Evolutionary conservation across 2,888 invertebrate species (phyloP).

Genomic region (Lumbricus terrestris): DNA sequence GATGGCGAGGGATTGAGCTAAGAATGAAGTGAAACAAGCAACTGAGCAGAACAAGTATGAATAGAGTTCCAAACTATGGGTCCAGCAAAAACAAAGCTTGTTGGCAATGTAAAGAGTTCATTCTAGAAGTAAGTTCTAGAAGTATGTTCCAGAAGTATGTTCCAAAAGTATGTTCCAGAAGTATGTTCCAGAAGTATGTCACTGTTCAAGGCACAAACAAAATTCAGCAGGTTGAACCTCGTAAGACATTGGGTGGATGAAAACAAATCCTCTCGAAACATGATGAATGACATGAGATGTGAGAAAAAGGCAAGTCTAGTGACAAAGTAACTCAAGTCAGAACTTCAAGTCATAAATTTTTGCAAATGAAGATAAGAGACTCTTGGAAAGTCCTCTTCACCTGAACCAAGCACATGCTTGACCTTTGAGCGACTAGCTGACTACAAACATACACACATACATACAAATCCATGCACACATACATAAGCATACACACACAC

Average conservation of each 20-base stretch:
- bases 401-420: background rate
- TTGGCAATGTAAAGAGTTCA: too few relatives aligned
- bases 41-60: too few relatives aligned
- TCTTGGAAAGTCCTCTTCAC: background rate
- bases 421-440: background rate
- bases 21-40: too few relatives aligned
- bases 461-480: background rate
- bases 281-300: background rate
- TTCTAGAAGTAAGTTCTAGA: too few relatives aligned
- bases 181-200: too few relatives aligned
- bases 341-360: background rate
- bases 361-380: background rate
- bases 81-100: too few relatives aligned
- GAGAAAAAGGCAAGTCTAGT: background rate
- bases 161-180: too few relatives aligned
- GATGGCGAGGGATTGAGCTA: too few relatives aligned
- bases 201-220: too few relatives aligned
- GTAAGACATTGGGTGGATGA: background rate
- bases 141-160: too few relatives aligned
- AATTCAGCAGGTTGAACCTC: too few relatives aligned
- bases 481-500: background rate
- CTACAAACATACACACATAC: background rate
- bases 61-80: too few relatives aligned
- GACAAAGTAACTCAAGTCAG: background rate
- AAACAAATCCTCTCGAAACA: background rate